These are phyloP conservation scores for Thera britannica DNA, from an alignment of 2,888 invertebrate species.

Conservation along the genomic window DNA sequence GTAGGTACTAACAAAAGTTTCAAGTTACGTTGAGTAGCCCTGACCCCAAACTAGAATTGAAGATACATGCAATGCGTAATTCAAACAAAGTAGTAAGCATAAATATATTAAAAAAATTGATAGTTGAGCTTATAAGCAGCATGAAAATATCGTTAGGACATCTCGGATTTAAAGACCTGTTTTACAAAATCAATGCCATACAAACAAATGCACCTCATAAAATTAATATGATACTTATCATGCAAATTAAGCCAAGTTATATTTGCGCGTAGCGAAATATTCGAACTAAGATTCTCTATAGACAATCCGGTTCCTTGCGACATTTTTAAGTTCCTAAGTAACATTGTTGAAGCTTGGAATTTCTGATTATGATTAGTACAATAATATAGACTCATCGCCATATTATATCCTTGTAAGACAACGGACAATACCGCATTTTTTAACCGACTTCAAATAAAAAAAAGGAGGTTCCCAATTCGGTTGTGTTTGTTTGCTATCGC, in stretches of 20 bases:
- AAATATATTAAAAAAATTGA: too few relatives aligned
- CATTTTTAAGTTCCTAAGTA: neutral
- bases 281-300: neutral
- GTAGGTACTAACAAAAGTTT: too few relatives aligned
- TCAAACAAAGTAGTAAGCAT: too few relatives aligned
- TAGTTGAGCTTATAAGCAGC: neutral
- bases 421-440: neutral
- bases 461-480: too few relatives aligned
- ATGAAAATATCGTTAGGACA: conserved; percentile 13
- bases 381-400: neutral
- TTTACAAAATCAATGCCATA: conserved; percentile 20
- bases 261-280: conserved; percentile 11
- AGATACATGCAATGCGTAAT: too few relatives aligned
- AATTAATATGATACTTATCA: conserved; percentile 4
- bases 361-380: neutral
- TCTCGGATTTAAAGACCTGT: conserved; percentile 13
- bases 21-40: too few relatives aligned
- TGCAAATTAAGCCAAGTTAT: conserved; percentile 4
- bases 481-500: too few relatives aligned
- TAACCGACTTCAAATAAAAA: too few relatives aligned
- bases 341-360: neutral
- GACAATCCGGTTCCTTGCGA: neutral
- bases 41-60: neutral
- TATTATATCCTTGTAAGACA: neutral
- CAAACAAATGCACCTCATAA: conserved; percentile 18